phyloP scores from a whole-genome alignment of 2,888 invertebrate genomes.

The Oligia fasciuncula region DNA sequence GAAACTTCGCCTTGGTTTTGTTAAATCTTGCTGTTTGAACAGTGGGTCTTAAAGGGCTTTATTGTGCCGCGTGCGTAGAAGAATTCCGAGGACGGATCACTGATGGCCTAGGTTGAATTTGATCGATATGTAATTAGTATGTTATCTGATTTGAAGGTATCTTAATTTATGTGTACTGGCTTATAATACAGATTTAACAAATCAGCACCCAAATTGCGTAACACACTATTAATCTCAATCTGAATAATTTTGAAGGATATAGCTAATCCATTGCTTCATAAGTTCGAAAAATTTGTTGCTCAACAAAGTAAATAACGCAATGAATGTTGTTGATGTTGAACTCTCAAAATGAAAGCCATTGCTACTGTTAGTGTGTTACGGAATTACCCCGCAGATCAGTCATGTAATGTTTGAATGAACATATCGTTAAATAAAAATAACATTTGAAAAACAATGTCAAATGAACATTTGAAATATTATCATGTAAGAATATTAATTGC shows the following conservation, averaged over 20 bases:
- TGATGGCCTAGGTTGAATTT: constrained; percentile 12
- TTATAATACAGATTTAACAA: constrained; percentile 16
- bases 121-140: constrained; percentile 27
- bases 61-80: constrained; percentile 25
- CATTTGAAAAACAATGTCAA: too few relatives aligned
- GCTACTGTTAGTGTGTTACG: too few relatives aligned
- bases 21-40: constrained; percentile 62
- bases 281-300: too few relatives aligned
- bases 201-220: background rate
- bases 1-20: constrained; percentile 67
- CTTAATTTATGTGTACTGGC: background rate
- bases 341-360: too few relatives aligned
- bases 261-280: too few relatives aligned
- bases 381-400: background rate
- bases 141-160: constrained; percentile 21
- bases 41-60: constrained; percentile 40
- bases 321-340: too few relatives aligned
- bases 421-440: background rate
- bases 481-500: background rate
- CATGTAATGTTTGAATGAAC: constrained; percentile 3
- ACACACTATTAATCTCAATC: too few relatives aligned
- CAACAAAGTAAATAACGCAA: too few relatives aligned
- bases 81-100: constrained; percentile 35
- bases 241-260: too few relatives aligned
- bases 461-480: background rate